Conservation (phyloP, 2,797 vertebrate genomes). For the Lacerta viridis region DNA sequence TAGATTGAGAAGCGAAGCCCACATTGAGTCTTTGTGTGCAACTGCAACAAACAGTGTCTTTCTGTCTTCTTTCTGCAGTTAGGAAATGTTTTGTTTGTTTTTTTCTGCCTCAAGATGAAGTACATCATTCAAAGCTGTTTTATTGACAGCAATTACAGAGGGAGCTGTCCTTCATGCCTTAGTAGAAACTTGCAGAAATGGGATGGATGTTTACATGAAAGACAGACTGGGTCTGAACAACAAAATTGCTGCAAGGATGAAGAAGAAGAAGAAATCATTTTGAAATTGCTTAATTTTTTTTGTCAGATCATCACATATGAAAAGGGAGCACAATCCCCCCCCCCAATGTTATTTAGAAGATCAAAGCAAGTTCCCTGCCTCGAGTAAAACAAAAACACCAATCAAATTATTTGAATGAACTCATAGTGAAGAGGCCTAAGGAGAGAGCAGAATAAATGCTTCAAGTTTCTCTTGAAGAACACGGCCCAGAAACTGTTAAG, state of each 20-base stretch:
- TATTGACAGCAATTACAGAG: constrained; percentile 25
- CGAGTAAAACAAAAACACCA: not conserved
- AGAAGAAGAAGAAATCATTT: not conserved
- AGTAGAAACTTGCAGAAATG: not conserved
- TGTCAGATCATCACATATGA: not conserved
- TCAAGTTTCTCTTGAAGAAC: not conserved
- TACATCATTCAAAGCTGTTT: constrained; percentile 35
- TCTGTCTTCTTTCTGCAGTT: constrained; percentile 21
- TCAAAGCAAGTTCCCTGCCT: not conserved
- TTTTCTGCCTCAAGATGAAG: constrained; percentile 60
- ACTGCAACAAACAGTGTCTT: constrained; percentile 35
- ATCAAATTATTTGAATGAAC: not conserved
- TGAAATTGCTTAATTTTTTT: not conserved
- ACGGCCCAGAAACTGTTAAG: not conserved
- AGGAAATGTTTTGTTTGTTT: constrained; percentile 33
- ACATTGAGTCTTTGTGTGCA: constrained; percentile 43
- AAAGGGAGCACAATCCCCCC: too few relatives aligned
- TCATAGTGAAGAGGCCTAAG: not conserved
- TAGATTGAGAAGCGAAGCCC: constrained; percentile 39
- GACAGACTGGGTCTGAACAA: constrained; percentile 3
- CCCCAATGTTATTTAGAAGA: not conserved
- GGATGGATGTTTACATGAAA: constrained; percentile 27
- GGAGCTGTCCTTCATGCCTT: constrained; percentile 35
- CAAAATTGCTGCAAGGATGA: not conserved
- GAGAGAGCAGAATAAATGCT: too few relatives aligned